Conservation (phyloP, 2,888 invertebrate genomes). For the Yponomeuta sedellus region DNA sequence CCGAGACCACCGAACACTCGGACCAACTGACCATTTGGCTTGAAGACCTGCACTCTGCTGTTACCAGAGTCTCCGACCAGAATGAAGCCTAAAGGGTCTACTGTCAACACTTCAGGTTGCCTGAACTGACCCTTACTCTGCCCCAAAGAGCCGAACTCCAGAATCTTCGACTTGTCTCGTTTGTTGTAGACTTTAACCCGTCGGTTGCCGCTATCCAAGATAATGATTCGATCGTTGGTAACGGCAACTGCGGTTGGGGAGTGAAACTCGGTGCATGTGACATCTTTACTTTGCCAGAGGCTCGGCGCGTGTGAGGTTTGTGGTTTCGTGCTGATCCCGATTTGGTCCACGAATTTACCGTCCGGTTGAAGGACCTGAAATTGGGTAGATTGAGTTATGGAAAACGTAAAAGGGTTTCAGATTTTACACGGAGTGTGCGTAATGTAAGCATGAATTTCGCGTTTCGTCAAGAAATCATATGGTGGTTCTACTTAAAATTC, state of each 20-base stretch:
- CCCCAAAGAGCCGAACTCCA: constrained; percentile 81
- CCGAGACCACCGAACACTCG: constrained; percentile 78
- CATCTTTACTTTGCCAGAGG: constrained; percentile 51
- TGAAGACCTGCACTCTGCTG: constrained; percentile 84
- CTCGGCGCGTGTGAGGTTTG: constrained; percentile 42
- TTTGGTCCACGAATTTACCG: constrained; percentile 77
- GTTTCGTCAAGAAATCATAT: too few relatives aligned
- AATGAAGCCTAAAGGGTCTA: constrained; percentile 84
- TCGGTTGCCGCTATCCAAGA: constrained; percentile 85
- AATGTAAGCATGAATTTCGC: too few relatives aligned
- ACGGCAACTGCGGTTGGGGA: constrained; percentile 84
- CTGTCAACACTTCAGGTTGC: constrained; percentile 83
- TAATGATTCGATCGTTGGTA: constrained; percentile 64
- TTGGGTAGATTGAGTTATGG: constrained; percentile 10
- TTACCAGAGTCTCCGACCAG: constrained; percentile 88
- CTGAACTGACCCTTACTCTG: constrained; percentile 82
- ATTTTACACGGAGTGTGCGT: too few relatives aligned
- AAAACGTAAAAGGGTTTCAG: too few relatives aligned
- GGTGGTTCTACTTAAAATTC: too few relatives aligned
- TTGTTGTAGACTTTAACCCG: constrained; percentile 79
- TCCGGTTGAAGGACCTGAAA: constrained; percentile 69
- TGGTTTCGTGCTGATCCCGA: constrained; percentile 70
- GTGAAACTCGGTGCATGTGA: constrained; percentile 76
- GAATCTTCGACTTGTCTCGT: constrained; percentile 68
- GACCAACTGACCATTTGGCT: constrained; percentile 81